phyloP scores from a whole-genome alignment of 2,113 vertebrate species.

The Rhabdornis inornatus region DNA sequence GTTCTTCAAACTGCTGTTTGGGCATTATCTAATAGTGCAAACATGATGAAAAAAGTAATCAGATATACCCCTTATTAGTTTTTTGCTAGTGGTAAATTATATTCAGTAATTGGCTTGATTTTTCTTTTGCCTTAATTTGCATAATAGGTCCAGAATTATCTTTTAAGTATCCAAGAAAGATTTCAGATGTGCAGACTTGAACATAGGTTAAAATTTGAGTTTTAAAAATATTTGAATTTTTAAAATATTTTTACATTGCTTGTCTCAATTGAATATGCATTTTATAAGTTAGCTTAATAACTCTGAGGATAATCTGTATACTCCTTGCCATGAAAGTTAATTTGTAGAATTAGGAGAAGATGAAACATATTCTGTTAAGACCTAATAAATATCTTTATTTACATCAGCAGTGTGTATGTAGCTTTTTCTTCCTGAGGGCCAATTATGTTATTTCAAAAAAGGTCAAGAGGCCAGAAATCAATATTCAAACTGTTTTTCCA shows the following conservation, averaged over 20 bases:
- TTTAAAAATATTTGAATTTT: background rate
- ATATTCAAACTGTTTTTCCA: constrained; percentile 17
- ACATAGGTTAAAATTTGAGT: background rate
- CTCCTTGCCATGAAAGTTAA: background rate
- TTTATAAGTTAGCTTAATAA: background rate
- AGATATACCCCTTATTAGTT: background rate
- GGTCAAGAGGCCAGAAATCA: background rate
- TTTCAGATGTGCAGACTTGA: background rate
- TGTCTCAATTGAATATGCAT: background rate
- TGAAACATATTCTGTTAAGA: background rate
- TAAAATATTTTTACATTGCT: background rate
- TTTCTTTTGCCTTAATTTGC: background rate
- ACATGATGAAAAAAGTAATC: background rate
- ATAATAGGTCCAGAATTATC: background rate
- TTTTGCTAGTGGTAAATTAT: background rate
- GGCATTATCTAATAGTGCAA: background rate
- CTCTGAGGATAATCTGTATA: background rate
- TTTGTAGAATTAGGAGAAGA: background rate
- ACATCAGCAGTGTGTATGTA: background rate
- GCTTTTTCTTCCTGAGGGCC: background rate
- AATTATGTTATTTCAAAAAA: constrained; percentile 12
- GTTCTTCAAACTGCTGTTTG: background rate
- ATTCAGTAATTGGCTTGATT: background rate
- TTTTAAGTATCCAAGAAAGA: background rate
- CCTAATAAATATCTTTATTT: constrained; percentile 36